Evolutionary conservation across 2,797 vertebrate species (phyloP).

Genomic region (Otus scops): DNA sequence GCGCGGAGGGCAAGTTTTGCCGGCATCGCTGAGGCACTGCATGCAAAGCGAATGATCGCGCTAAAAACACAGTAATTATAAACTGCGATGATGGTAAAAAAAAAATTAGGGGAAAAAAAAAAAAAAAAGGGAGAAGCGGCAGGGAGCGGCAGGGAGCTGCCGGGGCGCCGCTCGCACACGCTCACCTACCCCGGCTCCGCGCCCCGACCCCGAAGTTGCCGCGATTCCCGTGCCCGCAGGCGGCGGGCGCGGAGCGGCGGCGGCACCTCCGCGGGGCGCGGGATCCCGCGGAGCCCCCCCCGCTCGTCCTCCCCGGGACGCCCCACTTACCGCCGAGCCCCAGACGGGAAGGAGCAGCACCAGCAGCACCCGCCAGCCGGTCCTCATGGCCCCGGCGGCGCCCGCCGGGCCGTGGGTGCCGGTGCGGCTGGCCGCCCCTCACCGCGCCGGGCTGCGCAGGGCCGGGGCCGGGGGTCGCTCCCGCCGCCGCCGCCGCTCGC

Average conservation of each 20-base stretch:
- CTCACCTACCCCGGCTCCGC: neutral
- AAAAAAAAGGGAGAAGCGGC: neutral
- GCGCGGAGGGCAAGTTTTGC: neutral
- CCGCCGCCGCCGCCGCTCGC: neutral
- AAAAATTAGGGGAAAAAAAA: neutral
- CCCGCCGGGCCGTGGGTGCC: neutral
- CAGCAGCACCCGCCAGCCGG: slow-evolving; percentile 22
- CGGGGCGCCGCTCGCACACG: neutral
- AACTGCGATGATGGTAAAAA: neutral
- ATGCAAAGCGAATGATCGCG: neutral
- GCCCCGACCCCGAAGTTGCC: neutral
- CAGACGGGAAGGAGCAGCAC: slow-evolving; percentile 52
- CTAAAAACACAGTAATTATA: neutral
- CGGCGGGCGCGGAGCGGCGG: neutral
- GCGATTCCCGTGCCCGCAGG: neutral
- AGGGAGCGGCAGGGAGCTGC: neutral
- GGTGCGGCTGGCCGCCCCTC: neutral
- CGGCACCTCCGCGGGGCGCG: neutral
- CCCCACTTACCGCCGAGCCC: slow-evolving; percentile 68
- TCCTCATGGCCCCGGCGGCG: slow-evolving; percentile 51
- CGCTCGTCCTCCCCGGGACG: neutral
- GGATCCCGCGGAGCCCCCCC: neutral
- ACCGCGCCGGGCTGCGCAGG: neutral
- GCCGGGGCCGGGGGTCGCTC: neutral
- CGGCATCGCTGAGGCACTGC: neutral